Conservation (phyloP, 2,113 vertebrate species). For the Heloderma charlesbogerti region DNA sequence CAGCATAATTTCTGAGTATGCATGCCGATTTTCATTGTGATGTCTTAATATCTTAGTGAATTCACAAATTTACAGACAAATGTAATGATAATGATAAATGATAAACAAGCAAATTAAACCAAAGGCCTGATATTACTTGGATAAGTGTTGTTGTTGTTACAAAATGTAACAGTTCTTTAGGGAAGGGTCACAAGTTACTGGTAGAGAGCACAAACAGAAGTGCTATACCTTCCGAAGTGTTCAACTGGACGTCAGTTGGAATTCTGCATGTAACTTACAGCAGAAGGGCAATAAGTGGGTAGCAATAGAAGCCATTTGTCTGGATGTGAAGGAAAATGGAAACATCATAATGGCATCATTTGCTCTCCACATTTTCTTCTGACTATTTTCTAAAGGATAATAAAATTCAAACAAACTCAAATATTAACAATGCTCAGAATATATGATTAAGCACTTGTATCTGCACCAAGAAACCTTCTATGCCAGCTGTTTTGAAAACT, state of each 20-base stretch:
- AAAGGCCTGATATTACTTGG: too few relatives aligned
- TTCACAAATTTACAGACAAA: neutral
- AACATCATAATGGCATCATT: neutral
- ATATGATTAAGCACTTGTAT: neutral
- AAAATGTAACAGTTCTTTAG: too few relatives aligned
- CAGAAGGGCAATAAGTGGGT: neutral
- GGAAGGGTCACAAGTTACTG: too few relatives aligned
- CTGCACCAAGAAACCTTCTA: neutral
- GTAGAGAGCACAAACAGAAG: too few relatives aligned
- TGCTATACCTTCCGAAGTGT: neutral
- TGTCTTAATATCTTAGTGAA: neutral
- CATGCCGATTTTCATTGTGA: neutral
- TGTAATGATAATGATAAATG: too few relatives aligned
- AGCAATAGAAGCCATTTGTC: neutral
- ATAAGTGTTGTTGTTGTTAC: too few relatives aligned
- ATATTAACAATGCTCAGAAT: neutral
- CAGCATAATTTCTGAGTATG: neutral
- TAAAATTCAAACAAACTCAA: neutral
- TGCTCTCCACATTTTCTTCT: neutral
- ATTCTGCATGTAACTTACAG: neutral
- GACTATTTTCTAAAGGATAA: conserved; percentile 12
- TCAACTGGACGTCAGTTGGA: neutral
- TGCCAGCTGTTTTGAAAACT: neutral
- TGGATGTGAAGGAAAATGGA: neutral
- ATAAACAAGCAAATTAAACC: too few relatives aligned